Base-by-base conservation (phyloP, 2,888 invertebrate species). In the Bugula neritina region DNA sequence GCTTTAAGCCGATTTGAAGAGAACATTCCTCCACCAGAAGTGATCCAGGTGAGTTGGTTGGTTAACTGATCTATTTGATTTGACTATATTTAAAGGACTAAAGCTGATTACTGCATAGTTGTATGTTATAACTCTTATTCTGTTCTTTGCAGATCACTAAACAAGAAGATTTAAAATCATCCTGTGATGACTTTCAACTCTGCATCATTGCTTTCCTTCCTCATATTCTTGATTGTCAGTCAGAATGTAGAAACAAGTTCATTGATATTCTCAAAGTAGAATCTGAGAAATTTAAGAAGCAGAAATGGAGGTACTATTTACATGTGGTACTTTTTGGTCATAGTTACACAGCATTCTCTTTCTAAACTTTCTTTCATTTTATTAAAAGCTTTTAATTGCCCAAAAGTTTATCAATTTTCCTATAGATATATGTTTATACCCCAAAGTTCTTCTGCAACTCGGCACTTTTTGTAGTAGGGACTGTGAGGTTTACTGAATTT, bases 141-240 rank as follows among this genome's bases (percentile, higher is more conserved):
- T n/a, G n/a, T n/a, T n/a, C n/a, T n/a, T 73, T 77, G 13, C 76
- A 84, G 82, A 54, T 83, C 72, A 79, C 77, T 1, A 76, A 74
- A 13, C 74, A 76, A n/a, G 84, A 86, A 0, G 86, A 87, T 0
- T 87, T 97, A 79, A 89, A 90, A 77, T 85, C 87, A 0, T 89
- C 90, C 0, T 99, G 98, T 84, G 90, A 91, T 72, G 90, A 91
- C 71, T 91, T 91, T 82, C 93, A 94, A 1, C 86, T 97, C 13
- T 98, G 98, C 84, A 90, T 98, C 52, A 89, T 99, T 57, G 89
- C 96, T 0, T 89, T 98, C 29, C 85, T 99, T 75, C 98, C 98
- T 0, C 93, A 97, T 83, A 94, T 99, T 79, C 88, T 96, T 54
- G 98, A 99, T 86, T 99, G 98, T 83, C 91, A 94, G 84, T 91